Percentiles rank a stretch among this genome's conserved stretches.
Evolutionary conservation across 2,113 vertebrate species (phyloP).

Genomic region (Cichladusa arquata): DNA sequence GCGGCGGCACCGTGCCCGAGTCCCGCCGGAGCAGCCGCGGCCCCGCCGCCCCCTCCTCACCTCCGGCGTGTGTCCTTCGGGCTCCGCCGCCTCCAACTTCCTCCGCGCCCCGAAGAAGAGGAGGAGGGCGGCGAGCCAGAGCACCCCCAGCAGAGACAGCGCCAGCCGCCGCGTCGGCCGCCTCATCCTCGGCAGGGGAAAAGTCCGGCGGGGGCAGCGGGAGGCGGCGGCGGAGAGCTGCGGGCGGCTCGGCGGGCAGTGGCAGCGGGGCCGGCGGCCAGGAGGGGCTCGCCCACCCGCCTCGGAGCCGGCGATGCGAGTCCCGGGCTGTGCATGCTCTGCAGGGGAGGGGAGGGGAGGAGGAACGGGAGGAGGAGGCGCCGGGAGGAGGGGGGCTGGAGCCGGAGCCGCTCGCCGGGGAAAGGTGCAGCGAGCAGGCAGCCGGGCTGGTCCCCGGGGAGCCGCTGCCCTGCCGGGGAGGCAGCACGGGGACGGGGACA

Average conservation of each 20-base stretch:
- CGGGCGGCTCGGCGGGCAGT: neutral
- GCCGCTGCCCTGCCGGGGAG: neutral
- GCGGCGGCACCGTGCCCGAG: neutral
- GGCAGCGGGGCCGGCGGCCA: neutral
- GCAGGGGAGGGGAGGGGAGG: constrained; percentile 13
- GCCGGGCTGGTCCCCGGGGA: neutral
- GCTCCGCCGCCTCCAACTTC: constrained; percentile 64
- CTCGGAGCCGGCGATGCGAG: neutral
- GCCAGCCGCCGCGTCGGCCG: constrained; percentile 68
- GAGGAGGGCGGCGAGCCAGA: constrained; percentile 74
- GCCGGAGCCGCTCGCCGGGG: neutral
- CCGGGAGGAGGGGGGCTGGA: neutral
- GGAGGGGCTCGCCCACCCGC: neutral
- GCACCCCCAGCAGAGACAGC: constrained; percentile 67
- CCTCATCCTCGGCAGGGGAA: constrained; percentile 42
- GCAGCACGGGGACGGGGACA: neutral
- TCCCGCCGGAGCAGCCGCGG: neutral
- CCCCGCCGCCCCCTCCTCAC: constrained; percentile 2
- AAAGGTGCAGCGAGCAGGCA: neutral
- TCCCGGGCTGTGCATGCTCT: constrained; percentile 34
- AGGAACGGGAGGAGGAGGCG: neutral
- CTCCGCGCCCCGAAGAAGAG: constrained; percentile 70
- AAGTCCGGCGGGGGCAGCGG: neutral
- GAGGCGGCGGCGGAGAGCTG: neutral
- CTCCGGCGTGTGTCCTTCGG: constrained; percentile 66